Evolutionary conservation across 2,113 vertebrate species (phyloP).

Genomic region (Eidolon helvum): DNA sequence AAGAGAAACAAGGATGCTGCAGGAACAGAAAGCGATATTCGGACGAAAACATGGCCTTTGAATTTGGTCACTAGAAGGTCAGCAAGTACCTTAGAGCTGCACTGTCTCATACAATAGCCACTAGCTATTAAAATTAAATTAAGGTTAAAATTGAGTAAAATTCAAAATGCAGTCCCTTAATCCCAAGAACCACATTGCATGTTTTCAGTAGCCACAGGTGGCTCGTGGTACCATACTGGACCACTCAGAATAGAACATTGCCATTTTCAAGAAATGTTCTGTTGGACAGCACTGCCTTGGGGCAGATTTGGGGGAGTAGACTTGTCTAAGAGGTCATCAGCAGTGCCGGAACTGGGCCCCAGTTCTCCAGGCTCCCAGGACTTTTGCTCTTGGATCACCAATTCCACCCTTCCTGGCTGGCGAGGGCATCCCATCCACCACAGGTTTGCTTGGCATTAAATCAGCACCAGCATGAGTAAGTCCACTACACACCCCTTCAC

Average conservation of each 20-base stretch:
- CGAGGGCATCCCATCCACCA: background rate
- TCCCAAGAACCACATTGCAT: background rate
- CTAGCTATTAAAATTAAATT: background rate
- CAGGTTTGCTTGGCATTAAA: background rate
- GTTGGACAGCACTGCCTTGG: background rate
- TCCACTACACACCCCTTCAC: background rate
- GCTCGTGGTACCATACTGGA: background rate
- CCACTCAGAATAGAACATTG: background rate
- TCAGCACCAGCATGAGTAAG: background rate
- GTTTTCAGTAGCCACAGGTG: background rate
- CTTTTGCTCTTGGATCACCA: background rate
- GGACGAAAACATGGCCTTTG: background rate
- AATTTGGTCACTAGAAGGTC: background rate
- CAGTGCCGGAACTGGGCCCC: background rate
- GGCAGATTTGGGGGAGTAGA: background rate
- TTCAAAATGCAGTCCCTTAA: background rate
- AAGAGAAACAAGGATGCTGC: background rate
- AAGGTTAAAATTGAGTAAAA: background rate
- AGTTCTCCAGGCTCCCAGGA: background rate
- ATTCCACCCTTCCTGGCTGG: background rate
- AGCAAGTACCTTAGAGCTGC: background rate
- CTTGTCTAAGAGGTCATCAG: background rate
- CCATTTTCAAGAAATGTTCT: background rate
- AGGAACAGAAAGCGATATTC: background rate
- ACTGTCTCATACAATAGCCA: background rate